Base-by-base conservation (phyloP, 2,113 vertebrate species). In the Amblyornis subalaris region DNA sequence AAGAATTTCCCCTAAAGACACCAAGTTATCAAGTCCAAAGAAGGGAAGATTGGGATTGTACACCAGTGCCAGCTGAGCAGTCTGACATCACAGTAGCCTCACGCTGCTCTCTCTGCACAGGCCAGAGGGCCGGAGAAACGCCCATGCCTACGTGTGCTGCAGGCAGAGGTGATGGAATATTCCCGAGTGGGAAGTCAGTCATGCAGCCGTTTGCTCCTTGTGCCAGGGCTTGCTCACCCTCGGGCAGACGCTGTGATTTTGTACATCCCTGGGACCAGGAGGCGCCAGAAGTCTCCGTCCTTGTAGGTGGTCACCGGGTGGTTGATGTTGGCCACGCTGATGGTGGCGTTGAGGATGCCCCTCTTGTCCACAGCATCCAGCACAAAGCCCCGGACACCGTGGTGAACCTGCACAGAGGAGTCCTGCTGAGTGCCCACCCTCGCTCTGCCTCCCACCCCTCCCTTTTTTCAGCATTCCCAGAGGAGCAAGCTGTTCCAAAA, bases 201-300 rank as follows among this genome's bases (percentile, higher is more conserved):
- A 0, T 2, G 9, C 33, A 47, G 79, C 50, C 24, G 18, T 60
- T 51, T 29, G 53, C 35, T 73, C 61, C 35, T 57, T 14, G 6
- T 45, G 48, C 35, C 58, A 12, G 17, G 4, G 75, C 45, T 86
- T 9, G 70, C 98, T 98, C 93, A 99, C 99, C 99, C 99, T 92
- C 98, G 98, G 44, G 99, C 99, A 33, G 98, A 98, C 3, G 98
- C 99, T 35, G 98, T 99, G 94, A 99, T 93, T 60, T 95, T 98
- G 79, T 99, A 99, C 1, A 90, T 98, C 72, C 98, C 99, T 25
- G 97, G 98, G 60, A 98, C 96, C 95, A 99, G 96, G 28, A 99
- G 98, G 88, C 99, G 99, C 99, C 99, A 99, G 95, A 99, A 99
- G 95, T 99, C 99, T 88, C 99, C 99, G 48, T 94, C 97, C 74